Evolutionary conservation across 2,888 invertebrate genomes (phyloP).

Genomic region (Diogma glabrata): DNA sequence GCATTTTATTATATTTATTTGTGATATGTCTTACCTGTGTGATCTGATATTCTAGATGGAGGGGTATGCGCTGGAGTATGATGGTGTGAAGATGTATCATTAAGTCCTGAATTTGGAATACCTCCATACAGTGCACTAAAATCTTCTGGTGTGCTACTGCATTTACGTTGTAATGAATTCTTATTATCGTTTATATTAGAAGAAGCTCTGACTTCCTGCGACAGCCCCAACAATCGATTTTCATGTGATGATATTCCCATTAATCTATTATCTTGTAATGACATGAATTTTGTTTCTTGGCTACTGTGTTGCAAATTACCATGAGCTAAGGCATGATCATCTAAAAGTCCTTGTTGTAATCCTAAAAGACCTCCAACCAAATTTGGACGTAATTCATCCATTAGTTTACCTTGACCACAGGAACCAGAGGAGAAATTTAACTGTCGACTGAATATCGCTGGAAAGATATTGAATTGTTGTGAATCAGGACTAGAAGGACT

Average conservation of each 20-base stretch:
- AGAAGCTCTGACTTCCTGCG: slow-evolving; percentile 16
- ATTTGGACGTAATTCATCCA: slow-evolving; percentile 79
- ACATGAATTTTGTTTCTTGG: slow-evolving; percentile 39
- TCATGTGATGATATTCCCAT: slow-evolving; percentile 36
- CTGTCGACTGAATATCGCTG: slow-evolving; percentile 81
- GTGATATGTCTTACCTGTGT: slow-evolving; percentile 29
- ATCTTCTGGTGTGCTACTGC: slow-evolving; percentile 80
- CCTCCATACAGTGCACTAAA: slow-evolving; percentile 75
- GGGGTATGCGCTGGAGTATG: slow-evolving; percentile 62
- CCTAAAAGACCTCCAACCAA: slow-evolving; percentile 67
- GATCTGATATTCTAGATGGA: slow-evolving; percentile 44
- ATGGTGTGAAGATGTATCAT: slow-evolving; percentile 42
- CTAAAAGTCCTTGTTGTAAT: slow-evolving; percentile 63
- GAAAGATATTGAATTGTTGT: slow-evolving; percentile 84
- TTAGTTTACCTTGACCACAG: slow-evolving; percentile 66
- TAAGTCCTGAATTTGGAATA: slow-evolving; percentile 37
- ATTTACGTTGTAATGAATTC: slow-evolving; percentile 48
- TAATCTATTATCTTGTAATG: slow-evolving; percentile 38
- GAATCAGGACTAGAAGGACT: slow-evolving; percentile 37
- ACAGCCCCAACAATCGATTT: slow-evolving; percentile 34
- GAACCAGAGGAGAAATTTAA: slow-evolving; percentile 65
- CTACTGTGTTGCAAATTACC: slow-evolving; percentile 38
- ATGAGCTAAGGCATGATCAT: slow-evolving; percentile 54
- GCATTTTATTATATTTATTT: not conserved
- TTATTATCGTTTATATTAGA: slow-evolving; percentile 18